These are phyloP conservation scores for Oscheius sp. DNA, from an alignment of 2,888 invertebrate species.

Conservation along the genomic window DNA sequence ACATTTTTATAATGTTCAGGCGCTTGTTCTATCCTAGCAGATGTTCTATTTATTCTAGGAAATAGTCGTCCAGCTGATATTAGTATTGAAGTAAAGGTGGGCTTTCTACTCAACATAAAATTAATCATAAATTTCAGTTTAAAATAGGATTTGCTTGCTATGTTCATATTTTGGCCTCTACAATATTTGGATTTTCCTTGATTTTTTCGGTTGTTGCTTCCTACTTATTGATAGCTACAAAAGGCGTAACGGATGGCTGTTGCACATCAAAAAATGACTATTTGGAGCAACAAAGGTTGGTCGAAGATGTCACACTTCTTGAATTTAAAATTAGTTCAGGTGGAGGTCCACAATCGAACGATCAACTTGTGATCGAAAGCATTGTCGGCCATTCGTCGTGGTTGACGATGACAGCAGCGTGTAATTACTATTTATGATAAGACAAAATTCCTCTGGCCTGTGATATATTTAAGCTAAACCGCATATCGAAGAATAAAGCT, in stretches of 20 bases:
- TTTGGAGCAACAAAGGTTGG: conserved; percentile 15
- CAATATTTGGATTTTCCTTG: conserved; percentile 42
- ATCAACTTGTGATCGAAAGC: conserved; percentile 14
- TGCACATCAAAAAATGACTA: conserved; percentile 44
- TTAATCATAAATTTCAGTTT: conserved; percentile 27
- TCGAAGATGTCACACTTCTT: neutral
- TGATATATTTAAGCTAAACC: conserved; percentile 9
- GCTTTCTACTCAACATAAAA: neutral
- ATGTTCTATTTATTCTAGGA: conserved; percentile 45
- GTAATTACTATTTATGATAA: conserved; percentile 12
- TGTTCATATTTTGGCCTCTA: conserved; percentile 41
- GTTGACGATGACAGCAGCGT: conserved; percentile 51
- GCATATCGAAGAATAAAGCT: conserved; percentile 5
- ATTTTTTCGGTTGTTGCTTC: conserved; percentile 50
- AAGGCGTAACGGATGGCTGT: conserved; percentile 42
- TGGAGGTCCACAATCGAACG: conserved; percentile 2
- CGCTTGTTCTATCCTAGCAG: conserved; percentile 51
- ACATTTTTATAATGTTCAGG: conserved; percentile 22
- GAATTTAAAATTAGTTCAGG: neutral
- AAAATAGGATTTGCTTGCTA: conserved; percentile 44
- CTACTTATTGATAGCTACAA: conserved; percentile 48
- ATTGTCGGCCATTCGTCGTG: conserved; percentile 46
- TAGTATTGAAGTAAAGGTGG: neutral
- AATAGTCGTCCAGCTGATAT: neutral
- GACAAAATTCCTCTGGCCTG: conserved; percentile 3